A percentile compares a stretch with the other conserved stretches of the same genome.
phyloP scores from a whole-genome alignment of 2,888 invertebrate species.

The Cheilosia pagana region DNA sequence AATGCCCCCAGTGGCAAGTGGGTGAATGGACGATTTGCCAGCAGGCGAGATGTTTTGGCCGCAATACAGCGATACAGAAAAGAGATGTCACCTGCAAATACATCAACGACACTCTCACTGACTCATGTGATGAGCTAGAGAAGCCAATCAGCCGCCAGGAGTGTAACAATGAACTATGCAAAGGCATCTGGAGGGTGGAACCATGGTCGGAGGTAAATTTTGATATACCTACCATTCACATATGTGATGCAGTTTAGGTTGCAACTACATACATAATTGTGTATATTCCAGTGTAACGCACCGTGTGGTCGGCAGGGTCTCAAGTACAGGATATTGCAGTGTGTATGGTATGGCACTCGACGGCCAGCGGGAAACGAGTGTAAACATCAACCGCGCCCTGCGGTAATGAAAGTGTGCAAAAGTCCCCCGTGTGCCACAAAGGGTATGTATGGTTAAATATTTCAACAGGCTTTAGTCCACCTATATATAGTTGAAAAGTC shows the following conservation, averaged over 20 bases:
- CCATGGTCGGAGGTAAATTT: slow-evolving; percentile 94
- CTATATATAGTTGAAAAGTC: not conserved
- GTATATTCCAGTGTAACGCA: slow-evolving; percentile 90
- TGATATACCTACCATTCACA: not conserved
- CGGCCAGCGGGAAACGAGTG: slow-evolving; percentile 94
- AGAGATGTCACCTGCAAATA: slow-evolving; percentile 85
- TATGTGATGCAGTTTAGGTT: slow-evolving; percentile 13
- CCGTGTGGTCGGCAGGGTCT: slow-evolving; percentile 92
- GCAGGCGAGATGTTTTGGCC: slow-evolving; percentile 89
- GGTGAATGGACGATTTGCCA: slow-evolving; percentile 90
- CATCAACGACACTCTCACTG: slow-evolving; percentile 81
- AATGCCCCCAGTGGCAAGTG: slow-evolving; percentile 89
- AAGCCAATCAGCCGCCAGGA: slow-evolving; percentile 91
- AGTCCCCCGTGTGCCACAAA: slow-evolving; percentile 87
- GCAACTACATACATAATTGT: slow-evolving; percentile 49
- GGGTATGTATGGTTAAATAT: slow-evolving; percentile 82
- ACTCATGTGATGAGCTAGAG: slow-evolving; percentile 87
- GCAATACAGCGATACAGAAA: slow-evolving; percentile 90
- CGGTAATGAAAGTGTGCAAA: slow-evolving; percentile 90
- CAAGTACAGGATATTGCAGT: slow-evolving; percentile 94
- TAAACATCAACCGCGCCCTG: slow-evolving; percentile 89
- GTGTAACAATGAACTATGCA: slow-evolving; percentile 93
- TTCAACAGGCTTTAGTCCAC: not conserved
- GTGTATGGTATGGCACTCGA: slow-evolving; percentile 95
- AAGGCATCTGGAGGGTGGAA: slow-evolving; percentile 94